These are phyloP conservation scores for Chironomus tentans DNA, from an alignment of 2,888 invertebrate species.

Conservation along the genomic window DNA sequence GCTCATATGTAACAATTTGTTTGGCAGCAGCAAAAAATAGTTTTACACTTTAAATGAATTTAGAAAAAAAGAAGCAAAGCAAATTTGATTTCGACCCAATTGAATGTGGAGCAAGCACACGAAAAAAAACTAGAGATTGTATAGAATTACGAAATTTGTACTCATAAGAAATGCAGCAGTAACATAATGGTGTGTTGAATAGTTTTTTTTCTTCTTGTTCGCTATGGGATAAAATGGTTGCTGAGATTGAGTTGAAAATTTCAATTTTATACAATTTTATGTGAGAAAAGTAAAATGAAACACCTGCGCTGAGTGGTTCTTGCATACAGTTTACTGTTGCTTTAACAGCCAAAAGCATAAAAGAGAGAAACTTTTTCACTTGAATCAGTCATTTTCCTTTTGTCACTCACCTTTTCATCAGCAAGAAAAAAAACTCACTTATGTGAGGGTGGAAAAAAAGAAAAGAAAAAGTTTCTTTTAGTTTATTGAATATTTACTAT, in stretches of 20 bases:
- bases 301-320: background rate
- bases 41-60: no score
- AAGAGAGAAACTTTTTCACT: no score
- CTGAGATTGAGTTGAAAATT: background rate
- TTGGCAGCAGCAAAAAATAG: no score
- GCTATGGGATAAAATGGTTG: background rate
- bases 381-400: no score
- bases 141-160: background rate
- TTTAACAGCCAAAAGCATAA: no score
- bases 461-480: no score
- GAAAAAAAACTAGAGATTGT: background rate
- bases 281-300: constrained; percentile 11
- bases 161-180: background rate
- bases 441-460: background rate
- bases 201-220: background rate
- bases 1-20: no score
- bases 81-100: no score
- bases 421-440: background rate
- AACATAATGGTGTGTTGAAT: background rate
- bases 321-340: no score
- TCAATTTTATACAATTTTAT: no score
- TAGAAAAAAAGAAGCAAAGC: no score
- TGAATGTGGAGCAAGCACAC: background rate
- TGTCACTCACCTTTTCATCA: background rate
- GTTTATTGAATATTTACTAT: background rate